Percentiles rank a stretch among this genome's conserved stretches.
Evolutionary conservation across 2,113 vertebrate species (phyloP).

Genomic region (Istiophorus platypterus): DNA sequence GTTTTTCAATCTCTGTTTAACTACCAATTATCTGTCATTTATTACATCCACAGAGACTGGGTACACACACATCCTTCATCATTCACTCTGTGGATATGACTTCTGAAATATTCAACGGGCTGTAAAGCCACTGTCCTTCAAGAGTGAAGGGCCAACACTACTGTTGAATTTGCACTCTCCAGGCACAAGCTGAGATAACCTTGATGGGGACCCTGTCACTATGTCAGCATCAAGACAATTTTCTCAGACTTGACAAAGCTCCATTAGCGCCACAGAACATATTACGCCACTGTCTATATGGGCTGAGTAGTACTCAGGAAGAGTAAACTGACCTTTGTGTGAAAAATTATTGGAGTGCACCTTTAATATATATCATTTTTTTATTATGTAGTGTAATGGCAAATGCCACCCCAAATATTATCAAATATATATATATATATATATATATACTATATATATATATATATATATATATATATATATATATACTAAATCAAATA

Average conservation of each 20-base stretch:
- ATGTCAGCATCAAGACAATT: neutral
- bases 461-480: too few relatives aligned
- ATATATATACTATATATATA: too few relatives aligned
- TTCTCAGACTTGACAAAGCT: neutral
- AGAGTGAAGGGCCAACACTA: constrained; percentile 29
- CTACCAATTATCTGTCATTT: constrained; percentile 63
- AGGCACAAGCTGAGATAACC: neutral
- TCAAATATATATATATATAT: too few relatives aligned
- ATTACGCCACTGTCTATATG: neutral
- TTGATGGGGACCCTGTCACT: neutral
- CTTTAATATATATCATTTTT: too few relatives aligned
- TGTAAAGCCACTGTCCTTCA: constrained; percentile 19
- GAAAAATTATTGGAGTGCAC: too few relatives aligned
- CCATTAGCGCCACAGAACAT: neutral
- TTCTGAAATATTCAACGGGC: constrained; percentile 27
- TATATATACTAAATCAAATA: too few relatives aligned
- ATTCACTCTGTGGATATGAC: neutral
- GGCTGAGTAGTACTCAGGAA: too few relatives aligned
- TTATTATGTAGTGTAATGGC: too few relatives aligned
- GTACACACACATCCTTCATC: constrained; percentile 26
- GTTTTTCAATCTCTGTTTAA: constrained; percentile 63
- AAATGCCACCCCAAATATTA: too few relatives aligned
- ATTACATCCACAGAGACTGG: constrained; percentile 13
- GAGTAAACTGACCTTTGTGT: too few relatives aligned
- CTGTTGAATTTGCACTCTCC: neutral